phyloP scores from a whole-genome alignment of 2,888 invertebrate species.

The Tetropium fuscum region DNA sequence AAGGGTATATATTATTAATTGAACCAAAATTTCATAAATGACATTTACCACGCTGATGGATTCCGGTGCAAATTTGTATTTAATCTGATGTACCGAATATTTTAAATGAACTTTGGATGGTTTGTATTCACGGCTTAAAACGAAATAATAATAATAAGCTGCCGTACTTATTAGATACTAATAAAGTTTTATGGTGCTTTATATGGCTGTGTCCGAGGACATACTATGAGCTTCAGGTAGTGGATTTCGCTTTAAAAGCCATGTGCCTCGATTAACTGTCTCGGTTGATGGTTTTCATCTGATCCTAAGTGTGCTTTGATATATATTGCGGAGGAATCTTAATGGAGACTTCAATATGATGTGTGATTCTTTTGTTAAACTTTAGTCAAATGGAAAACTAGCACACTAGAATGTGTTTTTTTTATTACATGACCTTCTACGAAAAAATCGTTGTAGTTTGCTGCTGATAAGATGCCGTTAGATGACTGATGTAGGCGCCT shows the following conservation, averaged over 20 bases:
- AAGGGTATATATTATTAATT: slow-evolving; percentile 52
- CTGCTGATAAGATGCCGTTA: no score
- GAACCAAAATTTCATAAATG: slow-evolving; percentile 55
- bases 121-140: background rate
- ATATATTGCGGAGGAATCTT: no score
- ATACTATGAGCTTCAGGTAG: background rate
- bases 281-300: no score
- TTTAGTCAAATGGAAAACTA: no score
- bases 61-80: slow-evolving; percentile 15
- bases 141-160: background rate
- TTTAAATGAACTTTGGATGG: background rate
- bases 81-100: background rate
- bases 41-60: slow-evolving; percentile 51
- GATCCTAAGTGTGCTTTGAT: no score
- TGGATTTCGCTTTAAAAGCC: background rate
- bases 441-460: no score
- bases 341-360: no score
- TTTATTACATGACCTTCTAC: no score
- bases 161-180: background rate
- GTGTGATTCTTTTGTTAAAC: no score
- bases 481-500: no score
- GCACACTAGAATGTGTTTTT: no score
- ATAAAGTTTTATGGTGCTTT: background rate
- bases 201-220: background rate
- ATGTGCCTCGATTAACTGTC: no score